Evolutionary conservation across 2,113 vertebrate genomes (phyloP).

Genomic region (Electrona antarctica): DNA sequence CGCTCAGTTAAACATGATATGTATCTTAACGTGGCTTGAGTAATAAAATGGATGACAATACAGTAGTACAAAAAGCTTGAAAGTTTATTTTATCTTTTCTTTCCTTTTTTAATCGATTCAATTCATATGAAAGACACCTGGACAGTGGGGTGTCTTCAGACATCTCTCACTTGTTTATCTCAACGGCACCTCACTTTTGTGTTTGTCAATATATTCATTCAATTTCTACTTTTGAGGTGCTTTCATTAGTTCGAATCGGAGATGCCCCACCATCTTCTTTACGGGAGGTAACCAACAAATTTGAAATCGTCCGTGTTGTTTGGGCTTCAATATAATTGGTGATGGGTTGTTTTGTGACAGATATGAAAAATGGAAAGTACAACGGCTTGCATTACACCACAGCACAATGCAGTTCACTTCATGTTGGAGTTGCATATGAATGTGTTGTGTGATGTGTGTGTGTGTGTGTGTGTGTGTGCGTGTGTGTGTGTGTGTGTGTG

Average conservation of each 20-base stretch:
- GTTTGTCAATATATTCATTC: conserved; percentile 77
- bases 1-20: neutral
- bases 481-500: no score
- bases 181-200: conserved; percentile 50
- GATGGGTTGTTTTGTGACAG: conserved; percentile 78
- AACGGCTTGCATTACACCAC: conserved; percentile 59
- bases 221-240: conserved; percentile 73
- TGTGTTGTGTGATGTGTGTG: no score
- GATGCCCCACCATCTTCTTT: conserved; percentile 73
- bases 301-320: conserved; percentile 71
- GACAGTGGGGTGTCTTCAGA: conserved; percentile 47
- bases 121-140: conserved; percentile 37
- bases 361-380: conserved; percentile 62
- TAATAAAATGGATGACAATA: neutral
- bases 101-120: neutral
- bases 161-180: conserved; percentile 60
- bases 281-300: conserved; percentile 76
- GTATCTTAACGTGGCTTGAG: neutral
- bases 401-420: conserved; percentile 66
- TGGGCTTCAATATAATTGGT: conserved; percentile 78
- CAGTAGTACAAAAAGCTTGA: neutral
- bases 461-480: no score
- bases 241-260: conserved; percentile 77
- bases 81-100: neutral
- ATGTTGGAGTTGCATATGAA: conserved; percentile 74